Evolutionary conservation across 2,888 invertebrate species (phyloP), one percentile per base, ranked within the genome.

Genomic region (Dryobotodes eremita): DNA sequence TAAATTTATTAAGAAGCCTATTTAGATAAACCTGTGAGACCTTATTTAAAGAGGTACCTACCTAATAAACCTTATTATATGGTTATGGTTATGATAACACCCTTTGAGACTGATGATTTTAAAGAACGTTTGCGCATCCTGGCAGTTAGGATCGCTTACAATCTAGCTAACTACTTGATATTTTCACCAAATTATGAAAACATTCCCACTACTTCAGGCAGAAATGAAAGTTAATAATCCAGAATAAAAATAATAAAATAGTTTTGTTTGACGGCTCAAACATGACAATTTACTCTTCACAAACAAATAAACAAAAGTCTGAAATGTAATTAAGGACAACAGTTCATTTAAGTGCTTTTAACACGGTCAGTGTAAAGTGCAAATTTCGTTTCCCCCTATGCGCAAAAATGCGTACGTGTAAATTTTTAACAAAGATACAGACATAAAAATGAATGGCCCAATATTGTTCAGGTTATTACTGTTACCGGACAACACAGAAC

Each of bases 391-490:
- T 75, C 36, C 50, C 66, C 66, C 62, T 48, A 26, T 66, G 46
- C 65, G 65, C 50, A 78, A 72, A 83, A 85, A 83, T 84, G 55
- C 66, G 79, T 68, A 26, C 66, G 48, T 65, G 69, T 77, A 72
- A 26, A 70, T 80, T 76, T 75, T 74, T 48, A 71, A 78, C 36
- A 23, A 10, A 53, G 69, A 73, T 70, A 83, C n/a, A 79, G 65
- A 66, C 73, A 79, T 83, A 79, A 83, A 86, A 74, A 23, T 1
- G 50, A 70, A 79, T 74, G n/a, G 64, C 23, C 64, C 73, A 62
- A 69, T 79, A 76, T 68, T 79, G 53, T 66, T 71, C 50, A 8
- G 46, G 42, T 50, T 55, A 57, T 36, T 57, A 42, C 64, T 59
- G 75, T 59, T 62, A 69, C 61, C 36, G 20, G 66, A 46, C 42